Evolutionary conservation across 2,888 invertebrate genomes (phyloP).

Genomic region (Leptinotarsa haldemani): DNA sequence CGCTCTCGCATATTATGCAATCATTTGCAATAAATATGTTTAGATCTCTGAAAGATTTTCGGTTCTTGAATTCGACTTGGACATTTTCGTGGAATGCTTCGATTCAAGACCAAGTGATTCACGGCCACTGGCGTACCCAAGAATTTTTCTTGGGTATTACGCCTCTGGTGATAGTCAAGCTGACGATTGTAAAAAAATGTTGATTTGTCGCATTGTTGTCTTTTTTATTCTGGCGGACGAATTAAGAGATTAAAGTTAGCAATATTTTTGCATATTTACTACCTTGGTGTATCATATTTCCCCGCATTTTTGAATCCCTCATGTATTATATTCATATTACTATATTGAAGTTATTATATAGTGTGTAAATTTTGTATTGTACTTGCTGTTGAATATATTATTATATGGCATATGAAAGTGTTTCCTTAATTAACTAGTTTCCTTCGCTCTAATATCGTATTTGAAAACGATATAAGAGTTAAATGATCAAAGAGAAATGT

Average conservation of each 20-base stretch:
- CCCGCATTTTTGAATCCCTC: constrained; percentile 65
- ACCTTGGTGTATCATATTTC: constrained; percentile 65
- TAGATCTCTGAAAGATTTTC: constrained; percentile 37
- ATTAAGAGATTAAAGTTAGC: constrained; percentile 65
- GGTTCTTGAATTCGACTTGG: constrained; percentile 35
- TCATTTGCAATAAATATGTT: constrained; percentile 56
- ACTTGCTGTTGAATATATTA: constrained; percentile 80
- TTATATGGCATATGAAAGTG: constrained; percentile 74
- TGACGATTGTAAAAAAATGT: constrained; percentile 47
- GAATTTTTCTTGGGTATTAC: constrained; percentile 5
- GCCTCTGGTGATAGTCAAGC: constrained; percentile 2
- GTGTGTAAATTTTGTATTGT: constrained; percentile 83
- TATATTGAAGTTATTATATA: constrained; percentile 73
- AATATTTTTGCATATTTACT: constrained; percentile 68
- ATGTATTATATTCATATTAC: constrained; percentile 68
- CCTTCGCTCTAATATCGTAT: neutral
- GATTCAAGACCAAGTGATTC: constrained; percentile 29
- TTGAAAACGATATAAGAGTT: too few species aligned
- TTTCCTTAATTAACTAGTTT: constrained; percentile 63
- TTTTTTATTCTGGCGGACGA: constrained; percentile 63
- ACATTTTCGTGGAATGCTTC: constrained; percentile 34
- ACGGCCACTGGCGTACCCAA: constrained; percentile 2
- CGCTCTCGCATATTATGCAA: constrained; percentile 47
- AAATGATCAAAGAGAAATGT: too few species aligned
- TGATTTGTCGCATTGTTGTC: constrained; percentile 62